These are phyloP conservation scores for Vimba vimba DNA, from an alignment of 2,113 vertebrate genomes.

Conservation along the genomic window DNA sequence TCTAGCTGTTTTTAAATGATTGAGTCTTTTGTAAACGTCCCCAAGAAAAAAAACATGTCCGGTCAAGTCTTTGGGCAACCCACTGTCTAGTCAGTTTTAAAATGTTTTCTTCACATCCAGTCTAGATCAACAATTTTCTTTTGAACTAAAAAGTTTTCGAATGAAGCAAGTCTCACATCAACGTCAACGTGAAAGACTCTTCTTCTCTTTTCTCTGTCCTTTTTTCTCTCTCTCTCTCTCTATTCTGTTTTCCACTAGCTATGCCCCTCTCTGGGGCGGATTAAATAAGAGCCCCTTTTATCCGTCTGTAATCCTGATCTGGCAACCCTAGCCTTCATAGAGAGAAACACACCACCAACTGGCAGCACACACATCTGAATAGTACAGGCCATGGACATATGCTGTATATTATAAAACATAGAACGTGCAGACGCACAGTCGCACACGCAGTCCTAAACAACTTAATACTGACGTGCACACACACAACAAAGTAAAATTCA, in stretches of 20 bases:
- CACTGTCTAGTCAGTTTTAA: no score
- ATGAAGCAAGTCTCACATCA: not conserved
- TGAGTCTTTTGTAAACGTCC: not conserved
- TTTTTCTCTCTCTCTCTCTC: not conserved
- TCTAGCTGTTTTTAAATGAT: not conserved
- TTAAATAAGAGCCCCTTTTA: conserved; percentile 69
- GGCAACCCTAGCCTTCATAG: conserved; percentile 55
- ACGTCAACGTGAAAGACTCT: not conserved
- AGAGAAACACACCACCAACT: conserved; percentile 49
- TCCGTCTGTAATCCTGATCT: conserved; percentile 69
- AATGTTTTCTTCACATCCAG: not conserved
- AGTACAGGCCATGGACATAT: not conserved
- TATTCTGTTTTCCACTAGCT: conserved; percentile 47
- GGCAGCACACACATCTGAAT: conserved; percentile 42
- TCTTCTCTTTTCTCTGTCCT: not conserved
- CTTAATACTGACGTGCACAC: no score
- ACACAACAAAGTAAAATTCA: no score
- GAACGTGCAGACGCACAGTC: not conserved
- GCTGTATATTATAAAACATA: not conserved
- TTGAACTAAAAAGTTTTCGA: not conserved
- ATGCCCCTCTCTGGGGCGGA: conserved; percentile 56
- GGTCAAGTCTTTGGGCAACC: not conserved
- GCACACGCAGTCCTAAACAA: no score
- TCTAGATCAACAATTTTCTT: not conserved
- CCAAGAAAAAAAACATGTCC: not conserved